phyloP scores from a whole-genome alignment of 2,888 invertebrate species.

The Yponomeuta sedellus region DNA sequence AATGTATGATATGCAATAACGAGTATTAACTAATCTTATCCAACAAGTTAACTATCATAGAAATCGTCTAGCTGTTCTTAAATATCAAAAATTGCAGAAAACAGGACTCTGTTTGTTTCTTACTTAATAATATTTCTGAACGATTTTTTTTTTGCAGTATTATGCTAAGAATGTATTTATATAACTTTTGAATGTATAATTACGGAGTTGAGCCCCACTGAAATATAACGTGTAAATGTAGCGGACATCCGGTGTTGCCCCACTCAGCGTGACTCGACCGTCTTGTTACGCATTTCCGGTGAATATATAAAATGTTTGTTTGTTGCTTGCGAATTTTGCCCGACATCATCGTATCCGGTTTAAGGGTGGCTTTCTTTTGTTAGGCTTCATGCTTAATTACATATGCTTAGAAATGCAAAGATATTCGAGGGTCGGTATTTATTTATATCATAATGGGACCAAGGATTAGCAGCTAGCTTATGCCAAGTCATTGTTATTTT shows the following conservation, averaged over 20 bases:
- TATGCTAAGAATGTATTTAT: background rate
- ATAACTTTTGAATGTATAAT: conserved; percentile 1
- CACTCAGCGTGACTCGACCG: conserved; percentile 33
- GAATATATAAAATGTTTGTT: conserved; percentile 21
- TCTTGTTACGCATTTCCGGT: conserved; percentile 33
- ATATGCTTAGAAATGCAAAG: conserved; percentile 13
- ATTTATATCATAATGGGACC: conserved; percentile 11
- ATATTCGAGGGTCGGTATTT: conserved; percentile 17
- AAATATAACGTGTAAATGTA: conserved; percentile 31
- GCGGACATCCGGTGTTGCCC: conserved; percentile 28
- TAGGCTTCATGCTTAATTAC: conserved; percentile 21
- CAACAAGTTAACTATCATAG: no score
- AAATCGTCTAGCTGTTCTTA: no score
- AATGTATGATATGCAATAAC: no score
- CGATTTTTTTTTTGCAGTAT: background rate
- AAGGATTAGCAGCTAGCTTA: conserved; percentile 13
- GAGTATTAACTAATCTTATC: no score
- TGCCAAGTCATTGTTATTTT: conserved; percentile 6
- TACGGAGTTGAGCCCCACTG: conserved; percentile 7
- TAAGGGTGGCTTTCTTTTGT: conserved; percentile 22
- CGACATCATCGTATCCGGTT: conserved; percentile 20
- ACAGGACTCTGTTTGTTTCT: no score
- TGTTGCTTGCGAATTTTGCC: conserved; percentile 21
- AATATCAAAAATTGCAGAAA: no score
- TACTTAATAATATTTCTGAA: no score